Conservation (phyloP, 2,113 vertebrate species). For the Sardina pilchardus region DNA sequence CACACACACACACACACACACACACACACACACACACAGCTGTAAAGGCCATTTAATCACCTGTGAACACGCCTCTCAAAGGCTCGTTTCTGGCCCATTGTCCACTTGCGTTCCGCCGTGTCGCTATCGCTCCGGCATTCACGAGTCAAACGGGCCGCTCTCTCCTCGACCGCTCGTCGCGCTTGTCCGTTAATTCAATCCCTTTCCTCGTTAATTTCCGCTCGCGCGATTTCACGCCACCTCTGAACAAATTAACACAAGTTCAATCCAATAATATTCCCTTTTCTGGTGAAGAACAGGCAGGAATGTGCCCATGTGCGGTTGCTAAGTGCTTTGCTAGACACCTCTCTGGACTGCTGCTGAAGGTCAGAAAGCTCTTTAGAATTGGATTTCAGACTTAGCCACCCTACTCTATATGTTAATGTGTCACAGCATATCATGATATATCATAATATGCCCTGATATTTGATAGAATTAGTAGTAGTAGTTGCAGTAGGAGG, state of each 20-base stretch:
- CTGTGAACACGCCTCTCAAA: neutral
- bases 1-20: neutral
- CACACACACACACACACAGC: neutral
- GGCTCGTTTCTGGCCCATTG: neutral
- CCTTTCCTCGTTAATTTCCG: constrained; percentile 25
- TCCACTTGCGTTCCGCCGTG: too few species aligned
- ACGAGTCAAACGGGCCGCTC: neutral
- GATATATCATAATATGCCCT: too few species aligned
- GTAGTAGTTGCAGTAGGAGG: too few species aligned
- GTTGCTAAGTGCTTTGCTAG: neutral
- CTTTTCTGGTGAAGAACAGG: constrained; percentile 38
- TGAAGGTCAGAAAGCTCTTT: neutral
- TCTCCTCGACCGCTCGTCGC: neutral
- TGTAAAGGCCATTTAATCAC: neutral
- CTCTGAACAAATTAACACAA: constrained; percentile 59
- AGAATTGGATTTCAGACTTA: neutral
- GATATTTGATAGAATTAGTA: too few species aligned
- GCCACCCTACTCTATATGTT: too few species aligned
- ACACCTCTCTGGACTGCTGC: constrained; percentile 20
- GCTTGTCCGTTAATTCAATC: neutral
- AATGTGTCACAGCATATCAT: too few species aligned
- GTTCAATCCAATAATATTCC: constrained; percentile 50
- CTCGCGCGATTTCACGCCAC: constrained; percentile 60
- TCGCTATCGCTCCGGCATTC: neutral
- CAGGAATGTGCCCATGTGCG: constrained; percentile 26